Base-by-base conservation (phyloP, 2,888 invertebrate genomes). In the Andrena fulva region DNA sequence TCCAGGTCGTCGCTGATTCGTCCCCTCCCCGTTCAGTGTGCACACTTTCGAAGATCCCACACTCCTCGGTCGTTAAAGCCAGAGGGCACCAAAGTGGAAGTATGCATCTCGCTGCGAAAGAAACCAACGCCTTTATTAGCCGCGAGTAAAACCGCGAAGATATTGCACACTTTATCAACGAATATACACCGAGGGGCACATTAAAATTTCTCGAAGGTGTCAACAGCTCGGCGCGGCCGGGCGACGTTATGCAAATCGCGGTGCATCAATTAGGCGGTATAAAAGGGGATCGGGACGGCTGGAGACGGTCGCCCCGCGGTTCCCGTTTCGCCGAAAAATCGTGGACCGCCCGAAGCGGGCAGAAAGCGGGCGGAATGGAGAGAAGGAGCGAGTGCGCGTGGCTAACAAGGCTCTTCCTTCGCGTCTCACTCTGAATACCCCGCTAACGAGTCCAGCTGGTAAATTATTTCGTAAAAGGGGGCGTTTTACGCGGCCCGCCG, bases 381-480 rank as follows among this genome's bases (percentile, higher is more conserved):
- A 42, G 16, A 1, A 4, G 1, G 24, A 27, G 35, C 42, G 64
- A 67, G 72, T 64, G 56, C 77, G 83, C 79, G 86, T 80, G 76
- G 80, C 84, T 85, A 88, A 88, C 87, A 82, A 83, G 88, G 31
- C 76, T 77, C 80, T 87, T 82, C 85, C 80, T 81, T 83, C 50
- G 79, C 80, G 68, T 68, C 85, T 80, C 81, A 73, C 80, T 87
- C 79, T 88, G 89, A 88, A 88, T 88, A 77, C 82, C 63, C 60
- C 75, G 82, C 82, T 89, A 91, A 91, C 89, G 90, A 91, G 89
- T 88, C 84, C 79, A 85, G 82, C 77, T 85, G 86, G 87, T 89
- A 90, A 91, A 91, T 91, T 91, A 91, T 91, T 91, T 91, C 77
- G 79, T 80, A 83, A 85, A 89, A 85, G 72, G 81, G 86, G 81